Base-by-base conservation (phyloP, 37 sponge, comb jelly and placozoan genomes). In the Spongilla lacustris region DNA sequence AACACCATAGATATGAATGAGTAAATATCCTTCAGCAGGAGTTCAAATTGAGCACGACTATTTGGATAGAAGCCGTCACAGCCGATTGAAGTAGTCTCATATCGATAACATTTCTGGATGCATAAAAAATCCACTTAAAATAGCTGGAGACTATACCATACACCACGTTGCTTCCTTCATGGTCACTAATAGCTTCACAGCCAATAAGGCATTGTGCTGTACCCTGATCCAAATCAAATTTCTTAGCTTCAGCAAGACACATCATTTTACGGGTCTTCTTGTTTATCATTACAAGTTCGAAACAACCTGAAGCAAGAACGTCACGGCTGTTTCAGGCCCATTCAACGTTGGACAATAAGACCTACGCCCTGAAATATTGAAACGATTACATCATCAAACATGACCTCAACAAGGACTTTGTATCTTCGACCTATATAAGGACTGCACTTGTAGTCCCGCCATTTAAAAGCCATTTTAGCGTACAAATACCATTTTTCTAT, bases 161-260 rank as follows among this genome's bases (percentile, higher is more conserved):
- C 58, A 58, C 58, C 58, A 58, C 4, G 58, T 17, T 17, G 58
- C 19, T 58, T 17, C 19, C 19, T 58, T 58, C 19, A 58, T 14
- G 58, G 58, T 58, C 58, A 58, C 19, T 17, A 58, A 58, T 14
- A 41, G 41, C 41, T 41, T 41, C 41, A 41, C 41, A 41, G 41
- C 41, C 41, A 41, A 41, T 6, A 41, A 41, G 41, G 41, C 41
- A 41, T 41, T 41, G 41, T 41, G 41, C 41, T 58, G 58, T 17
- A 58, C 58, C 58, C 58, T 58, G 58, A 17, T 17, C 58, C 58
- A 58, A 58, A 58, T 58, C 58, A 19, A 17, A 6, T 58, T 19
- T 58, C 58, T 58, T 58, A 58, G 58, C 58, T 58, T 58, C 58
- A 58, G 58, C 58, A 58, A n/a, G n/a, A n/a, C n/a, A n/a, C n/a